A percentile compares a stretch with the other conserved stretches of the same genome.
phyloP scores from a whole-genome alignment of 2,113 vertebrate genomes.

The Sturnira hondurensis region DNA sequence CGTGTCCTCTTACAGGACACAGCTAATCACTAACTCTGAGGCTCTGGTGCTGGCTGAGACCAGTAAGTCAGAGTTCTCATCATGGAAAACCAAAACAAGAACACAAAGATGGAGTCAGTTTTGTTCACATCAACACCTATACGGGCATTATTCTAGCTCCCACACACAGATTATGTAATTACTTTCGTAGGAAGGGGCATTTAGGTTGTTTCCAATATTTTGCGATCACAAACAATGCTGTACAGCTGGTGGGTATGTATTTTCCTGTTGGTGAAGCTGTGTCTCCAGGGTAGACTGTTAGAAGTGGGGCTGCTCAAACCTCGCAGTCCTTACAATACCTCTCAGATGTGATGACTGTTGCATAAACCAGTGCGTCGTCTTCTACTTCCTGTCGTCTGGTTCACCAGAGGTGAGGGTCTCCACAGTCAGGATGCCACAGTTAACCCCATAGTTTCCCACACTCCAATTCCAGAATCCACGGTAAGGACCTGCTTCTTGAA shows the following conservation, averaged over 20 bases:
- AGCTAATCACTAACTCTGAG: not conserved
- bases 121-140: not conserved
- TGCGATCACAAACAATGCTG: not conserved
- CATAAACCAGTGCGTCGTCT: not conserved
- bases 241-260: not conserved
- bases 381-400: not conserved
- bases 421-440: not conserved
- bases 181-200: not conserved
- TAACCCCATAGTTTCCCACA: not conserved
- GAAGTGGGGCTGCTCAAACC: not conserved
- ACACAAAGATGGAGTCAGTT: not conserved
- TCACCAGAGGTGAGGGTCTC: not conserved
- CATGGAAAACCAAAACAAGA: not conserved
- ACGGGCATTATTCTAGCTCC: not conserved
- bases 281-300: not conserved
- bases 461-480: not conserved
- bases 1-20: not conserved
- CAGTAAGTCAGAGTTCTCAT: not conserved
- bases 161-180: not conserved
- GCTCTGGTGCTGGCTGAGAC: not conserved
- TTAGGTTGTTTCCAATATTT: not conserved
- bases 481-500: not conserved
- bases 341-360: not conserved
- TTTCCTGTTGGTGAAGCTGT: not conserved
- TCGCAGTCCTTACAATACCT: not conserved